Base-by-base conservation (phyloP, 2,797 vertebrate genomes). In the Sciurus vulgaris region DNA sequence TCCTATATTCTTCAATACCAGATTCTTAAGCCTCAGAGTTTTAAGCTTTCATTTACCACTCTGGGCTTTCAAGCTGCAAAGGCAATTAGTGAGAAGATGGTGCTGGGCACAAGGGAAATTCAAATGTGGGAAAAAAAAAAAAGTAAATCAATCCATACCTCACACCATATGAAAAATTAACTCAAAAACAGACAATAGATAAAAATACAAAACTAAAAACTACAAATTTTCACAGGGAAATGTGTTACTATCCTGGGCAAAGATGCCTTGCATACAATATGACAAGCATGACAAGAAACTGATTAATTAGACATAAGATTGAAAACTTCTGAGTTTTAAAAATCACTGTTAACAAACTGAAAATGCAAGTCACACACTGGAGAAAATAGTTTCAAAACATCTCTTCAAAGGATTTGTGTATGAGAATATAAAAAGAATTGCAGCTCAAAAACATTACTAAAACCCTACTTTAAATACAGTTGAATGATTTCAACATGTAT, bases 1-100 rank as follows among this genome's bases (percentile, higher is more conserved):
- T 20, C 30, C 51, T 51, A 35, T 4, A 63, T 88, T 30, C n/a
- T 86, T 94, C 65, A 87, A 91, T 49, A 28, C 18, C 91, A 93
- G 49, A 72, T 49, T 77, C 38, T 95, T 77, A 95, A 85, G 70
- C 94, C 41, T 78, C 3, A 94, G 69, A 91, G 65, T 78, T 95
- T 93, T 61, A 94, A 81, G 41, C 12, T 87, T 95, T 90, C 35
- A 82, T 78, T 89, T 97, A 41, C 54, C 17, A 84, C 22, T 73
- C 38, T 28, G 22, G 35, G 41, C 28, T 87, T 61, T 18, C 92
- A 30, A 67, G 26, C 6, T 61, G 6, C 30, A 54, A 91, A 92
- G 67, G 61, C 5, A 77, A 14, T 67, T 95, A 63, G 17, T 56
- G n/a, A 35, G 91, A 20, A 96, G 77, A 82, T 59, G 0, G 51